These are phyloP conservation scores for Pseudonaja textilis DNA, from an alignment of 2,113 vertebrate species.

Conservation along the genomic window DNA sequence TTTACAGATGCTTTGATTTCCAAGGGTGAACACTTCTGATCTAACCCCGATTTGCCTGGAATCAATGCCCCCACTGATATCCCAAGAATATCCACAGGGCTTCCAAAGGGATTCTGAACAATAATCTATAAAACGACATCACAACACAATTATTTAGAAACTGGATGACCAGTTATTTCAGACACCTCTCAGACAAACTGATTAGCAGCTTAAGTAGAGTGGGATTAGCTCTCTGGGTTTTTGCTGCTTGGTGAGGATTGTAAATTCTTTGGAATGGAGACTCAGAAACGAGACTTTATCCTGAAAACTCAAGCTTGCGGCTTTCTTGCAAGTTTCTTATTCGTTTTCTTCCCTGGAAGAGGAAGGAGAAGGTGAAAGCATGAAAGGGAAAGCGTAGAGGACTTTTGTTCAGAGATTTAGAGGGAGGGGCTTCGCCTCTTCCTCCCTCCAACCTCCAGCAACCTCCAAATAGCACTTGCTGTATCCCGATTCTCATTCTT, in stretches of 20 bases:
- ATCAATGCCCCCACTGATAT: neutral
- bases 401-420: neutral
- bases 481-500: neutral
- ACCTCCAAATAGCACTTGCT: neutral
- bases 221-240: neutral
- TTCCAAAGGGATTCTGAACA: neutral
- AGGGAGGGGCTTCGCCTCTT: neutral
- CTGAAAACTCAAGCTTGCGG: fast-evolving
- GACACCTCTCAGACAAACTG: neutral
- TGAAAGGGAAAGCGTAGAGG: neutral
- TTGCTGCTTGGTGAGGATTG: neutral
- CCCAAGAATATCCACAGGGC: neutral
- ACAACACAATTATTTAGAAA: neutral
- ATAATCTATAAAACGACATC: neutral
- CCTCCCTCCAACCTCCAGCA: neutral
- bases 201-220: neutral
- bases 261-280: neutral
- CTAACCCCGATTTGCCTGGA: neutral
- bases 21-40: neutral
- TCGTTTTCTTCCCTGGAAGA: neutral
- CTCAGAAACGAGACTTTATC: neutral
- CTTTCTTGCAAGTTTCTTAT: neutral
- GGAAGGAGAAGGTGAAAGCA: neutral
- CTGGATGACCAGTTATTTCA: neutral
- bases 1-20: neutral